These are phyloP conservation scores for Tricholaema leucomelas DNA, from an alignment of 2,113 vertebrate species.

Conservation along the genomic window DNA sequence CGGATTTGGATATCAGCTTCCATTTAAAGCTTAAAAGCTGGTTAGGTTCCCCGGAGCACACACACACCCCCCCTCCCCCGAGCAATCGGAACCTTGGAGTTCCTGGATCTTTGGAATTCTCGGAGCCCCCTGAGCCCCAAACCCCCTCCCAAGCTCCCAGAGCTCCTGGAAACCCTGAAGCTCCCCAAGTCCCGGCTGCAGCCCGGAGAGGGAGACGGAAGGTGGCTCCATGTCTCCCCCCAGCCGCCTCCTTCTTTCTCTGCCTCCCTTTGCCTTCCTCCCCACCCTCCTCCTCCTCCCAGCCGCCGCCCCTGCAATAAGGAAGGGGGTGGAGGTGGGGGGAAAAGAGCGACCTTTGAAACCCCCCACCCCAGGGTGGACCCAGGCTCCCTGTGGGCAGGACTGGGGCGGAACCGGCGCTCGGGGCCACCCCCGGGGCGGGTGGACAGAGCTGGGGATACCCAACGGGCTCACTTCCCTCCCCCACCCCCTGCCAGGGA, in stretches of 20 bases:
- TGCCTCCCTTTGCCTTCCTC: background rate
- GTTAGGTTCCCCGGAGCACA: background rate
- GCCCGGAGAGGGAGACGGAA: background rate
- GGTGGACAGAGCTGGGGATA: background rate
- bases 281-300: background rate
- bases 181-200: background rate
- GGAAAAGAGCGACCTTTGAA: background rate
- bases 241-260: background rate
- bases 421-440: background rate
- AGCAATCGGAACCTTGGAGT: no score
- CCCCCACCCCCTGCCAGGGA: background rate
- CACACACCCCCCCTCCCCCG: no score
- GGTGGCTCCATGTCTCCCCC: background rate
- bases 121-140: no score
- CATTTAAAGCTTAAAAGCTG: background rate
- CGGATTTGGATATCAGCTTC: background rate
- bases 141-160: no score
- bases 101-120: no score
- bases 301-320: background rate
- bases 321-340: background rate
- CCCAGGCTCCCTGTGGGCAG: background rate
- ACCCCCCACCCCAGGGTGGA: background rate
- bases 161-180: no score
- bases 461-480: fast-evolving
- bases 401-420: background rate